phyloP scores from a whole-genome alignment of 2,113 vertebrate genomes.

The Danio rerio region DNA sequence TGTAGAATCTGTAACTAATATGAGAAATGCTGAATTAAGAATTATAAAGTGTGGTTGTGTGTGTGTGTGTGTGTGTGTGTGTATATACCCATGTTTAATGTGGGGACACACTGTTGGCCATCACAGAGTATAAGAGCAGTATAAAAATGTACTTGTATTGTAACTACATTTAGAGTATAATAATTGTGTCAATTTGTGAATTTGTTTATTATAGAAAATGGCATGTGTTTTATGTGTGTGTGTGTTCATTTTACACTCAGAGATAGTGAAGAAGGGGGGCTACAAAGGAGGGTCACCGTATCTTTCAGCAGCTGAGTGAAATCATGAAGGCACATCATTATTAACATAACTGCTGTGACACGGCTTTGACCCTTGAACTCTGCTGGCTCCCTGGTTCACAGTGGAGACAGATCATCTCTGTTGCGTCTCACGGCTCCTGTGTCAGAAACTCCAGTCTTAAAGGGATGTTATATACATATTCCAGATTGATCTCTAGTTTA shows the following conservation, averaged over 20 bases:
- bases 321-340: constrained; percentile 33
- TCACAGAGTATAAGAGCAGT: too few relatives aligned
- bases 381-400: constrained; percentile 39
- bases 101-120: too few relatives aligned
- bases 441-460: constrained; percentile 35
- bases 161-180: too few relatives aligned
- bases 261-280: neutral
- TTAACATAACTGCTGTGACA: constrained; percentile 60
- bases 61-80: too few relatives aligned
- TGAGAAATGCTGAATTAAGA: too few relatives aligned
- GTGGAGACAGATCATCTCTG: constrained; percentile 31
- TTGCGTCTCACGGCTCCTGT: neutral
- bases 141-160: too few relatives aligned
- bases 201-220: neutral
- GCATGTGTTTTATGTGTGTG: neutral
- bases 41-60: too few relatives aligned
- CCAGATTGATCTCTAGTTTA: too few relatives aligned
- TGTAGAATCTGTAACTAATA: too few relatives aligned
- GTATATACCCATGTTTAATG: too few relatives aligned
- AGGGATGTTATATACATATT: too few relatives aligned
- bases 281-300: constrained; percentile 3
- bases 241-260: neutral
- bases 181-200: too few relatives aligned
- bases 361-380: constrained; percentile 49
- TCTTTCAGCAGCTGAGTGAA: constrained; percentile 23